phyloP scores from a whole-genome alignment of 2,797 vertebrate genomes.

The Sebastiscus tertius region DNA sequence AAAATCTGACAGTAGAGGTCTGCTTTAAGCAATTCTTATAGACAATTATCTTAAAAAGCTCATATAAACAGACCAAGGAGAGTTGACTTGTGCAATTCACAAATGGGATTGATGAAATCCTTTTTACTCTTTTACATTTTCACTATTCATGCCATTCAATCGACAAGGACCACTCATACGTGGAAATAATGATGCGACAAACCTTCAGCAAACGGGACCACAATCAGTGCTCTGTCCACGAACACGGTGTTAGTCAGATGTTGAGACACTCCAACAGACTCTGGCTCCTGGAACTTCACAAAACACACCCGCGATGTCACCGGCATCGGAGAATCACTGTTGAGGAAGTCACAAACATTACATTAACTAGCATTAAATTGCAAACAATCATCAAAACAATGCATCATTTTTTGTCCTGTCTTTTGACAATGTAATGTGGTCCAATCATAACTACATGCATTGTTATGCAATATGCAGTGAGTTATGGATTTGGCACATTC shows the following conservation, averaged over 20 bases:
- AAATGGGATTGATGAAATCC: constrained; percentile 2
- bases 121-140: constrained; percentile 11
- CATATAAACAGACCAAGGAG: constrained; percentile 9
- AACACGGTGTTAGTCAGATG: constrained; percentile 99
- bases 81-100: constrained; percentile 29
- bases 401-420: too few species aligned
- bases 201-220: constrained; percentile 99
- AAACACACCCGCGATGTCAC: constrained; percentile 98
- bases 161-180: constrained; percentile 43
- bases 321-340: constrained; percentile 95
- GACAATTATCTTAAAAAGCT: constrained; percentile 25
- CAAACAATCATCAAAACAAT: neutral
- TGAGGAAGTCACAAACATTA: neutral
- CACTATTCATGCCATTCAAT: constrained; percentile 50
- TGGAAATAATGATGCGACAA: constrained; percentile 80
- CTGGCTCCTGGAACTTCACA: constrained; percentile 97
- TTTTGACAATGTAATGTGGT: neutral
- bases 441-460: neutral
- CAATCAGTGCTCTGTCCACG: constrained; percentile 98
- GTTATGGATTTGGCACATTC: neutral
- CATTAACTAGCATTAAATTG: neutral
- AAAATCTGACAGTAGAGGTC: constrained; percentile 25
- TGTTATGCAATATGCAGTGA: neutral
- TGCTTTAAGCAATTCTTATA: constrained; percentile 28
- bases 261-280: constrained; percentile 96